Conservation (phyloP, 1,140 invertebrate species). For the Zaprionus ornatus region DNA sequence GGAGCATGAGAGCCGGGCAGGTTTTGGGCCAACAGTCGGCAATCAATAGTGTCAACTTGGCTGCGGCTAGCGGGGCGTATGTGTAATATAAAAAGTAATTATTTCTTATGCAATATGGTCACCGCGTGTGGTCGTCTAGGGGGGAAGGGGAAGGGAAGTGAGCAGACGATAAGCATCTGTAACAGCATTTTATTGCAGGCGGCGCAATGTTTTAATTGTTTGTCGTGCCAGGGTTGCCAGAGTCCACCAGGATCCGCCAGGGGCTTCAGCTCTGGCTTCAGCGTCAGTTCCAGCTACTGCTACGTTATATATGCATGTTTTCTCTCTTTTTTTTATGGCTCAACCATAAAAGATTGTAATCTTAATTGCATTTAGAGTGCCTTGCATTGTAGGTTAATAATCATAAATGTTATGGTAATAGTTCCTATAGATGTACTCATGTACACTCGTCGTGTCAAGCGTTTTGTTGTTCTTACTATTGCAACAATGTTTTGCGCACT, state of each 20-base stretch:
- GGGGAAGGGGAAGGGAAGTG: neutral
- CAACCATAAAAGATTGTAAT: slow-evolving; percentile 77
- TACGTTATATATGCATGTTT: neutral
- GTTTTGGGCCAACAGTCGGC: slow-evolving; percentile 25
- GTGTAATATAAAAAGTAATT: slow-evolving; percentile 81
- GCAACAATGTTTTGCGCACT: slow-evolving; percentile 55
- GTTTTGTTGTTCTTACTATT: slow-evolving; percentile 39
- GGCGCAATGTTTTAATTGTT: slow-evolving; percentile 80
- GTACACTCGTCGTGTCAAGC: slow-evolving; percentile 40
- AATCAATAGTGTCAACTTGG: slow-evolving; percentile 72
- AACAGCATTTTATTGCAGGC: slow-evolving; percentile 76
- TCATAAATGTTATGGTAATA: slow-evolving; percentile 82
- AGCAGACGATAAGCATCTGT: slow-evolving; percentile 65
- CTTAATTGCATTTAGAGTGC: slow-evolving; percentile 82
- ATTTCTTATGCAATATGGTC: slow-evolving; percentile 78
- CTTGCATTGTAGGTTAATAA: slow-evolving; percentile 82
- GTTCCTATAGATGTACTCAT: slow-evolving; percentile 53
- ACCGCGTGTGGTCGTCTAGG: neutral
- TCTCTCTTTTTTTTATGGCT: slow-evolving; percentile 48
- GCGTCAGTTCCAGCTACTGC: slow-evolving; percentile 13
- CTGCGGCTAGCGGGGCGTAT: slow-evolving; percentile 52
- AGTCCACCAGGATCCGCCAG: slow-evolving; percentile 1
- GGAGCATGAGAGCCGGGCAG: neutral
- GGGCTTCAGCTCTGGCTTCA: neutral
- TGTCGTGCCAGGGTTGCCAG: slow-evolving; percentile 65